Percentiles rank a stretch among this genome's conserved stretches.
phyloP scores from a whole-genome alignment of 2,888 invertebrate genomes.

The Eupsilia transversa region DNA sequence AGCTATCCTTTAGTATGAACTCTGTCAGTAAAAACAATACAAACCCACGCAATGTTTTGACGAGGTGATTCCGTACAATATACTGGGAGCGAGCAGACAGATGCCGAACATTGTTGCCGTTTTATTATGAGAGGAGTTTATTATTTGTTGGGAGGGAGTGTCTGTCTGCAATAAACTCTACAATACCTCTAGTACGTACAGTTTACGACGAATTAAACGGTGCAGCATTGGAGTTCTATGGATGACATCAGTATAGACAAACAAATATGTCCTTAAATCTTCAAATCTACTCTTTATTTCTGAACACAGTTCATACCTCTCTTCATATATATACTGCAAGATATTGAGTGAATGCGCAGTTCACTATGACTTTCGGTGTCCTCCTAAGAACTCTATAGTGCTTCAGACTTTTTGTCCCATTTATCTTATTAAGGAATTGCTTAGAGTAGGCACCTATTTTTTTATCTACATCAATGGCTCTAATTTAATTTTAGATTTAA shows the following conservation, averaged over 20 bases:
- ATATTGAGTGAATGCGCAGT: neutral
- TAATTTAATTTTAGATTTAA: neutral
- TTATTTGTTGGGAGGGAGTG: conserved; percentile 30
- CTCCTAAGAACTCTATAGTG: neutral
- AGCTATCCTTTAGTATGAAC: neutral
- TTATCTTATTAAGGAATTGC: neutral
- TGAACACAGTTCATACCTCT: too few species aligned
- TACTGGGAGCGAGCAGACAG: conserved; percentile 7
- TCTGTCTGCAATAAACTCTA: conserved; percentile 35
- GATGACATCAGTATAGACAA: neutral
- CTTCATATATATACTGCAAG: neutral
- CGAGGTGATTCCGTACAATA: conserved; percentile 3
- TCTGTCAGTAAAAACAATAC: neutral
- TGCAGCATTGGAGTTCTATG: neutral
- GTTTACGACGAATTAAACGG: conserved; percentile 29
- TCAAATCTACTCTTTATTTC: neutral
- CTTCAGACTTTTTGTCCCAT: neutral
- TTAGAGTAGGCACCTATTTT: neutral
- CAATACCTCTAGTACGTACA: neutral
- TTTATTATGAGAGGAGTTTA: conserved; percentile 43
- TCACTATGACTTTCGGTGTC: neutral
- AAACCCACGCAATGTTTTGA: conserved; percentile 7
- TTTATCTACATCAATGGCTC: neutral
- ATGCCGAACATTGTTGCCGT: conserved; percentile 33
- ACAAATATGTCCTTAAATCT: neutral